Base-by-base conservation (phyloP, 53 echinoderm and acorn worm species). In the Astropecten irregularis region DNA sequence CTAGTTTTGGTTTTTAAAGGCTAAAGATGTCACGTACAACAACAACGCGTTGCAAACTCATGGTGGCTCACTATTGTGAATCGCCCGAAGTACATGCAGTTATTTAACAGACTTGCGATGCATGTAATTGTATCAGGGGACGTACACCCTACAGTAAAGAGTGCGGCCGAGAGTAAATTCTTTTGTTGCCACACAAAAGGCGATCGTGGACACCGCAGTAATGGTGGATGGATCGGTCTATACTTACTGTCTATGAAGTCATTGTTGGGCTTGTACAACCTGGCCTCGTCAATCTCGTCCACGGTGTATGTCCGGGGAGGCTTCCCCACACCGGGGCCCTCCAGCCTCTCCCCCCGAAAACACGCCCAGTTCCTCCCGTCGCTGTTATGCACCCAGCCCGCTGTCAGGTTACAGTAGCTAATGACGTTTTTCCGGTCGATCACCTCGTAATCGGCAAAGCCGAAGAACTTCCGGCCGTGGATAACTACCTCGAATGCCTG, bases 401-500 rank as follows among this genome's bases (percentile, higher is more conserved):
- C 67, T 16, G 83, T 73, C n/a, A 74, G 55, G 66, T 91, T 91
- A 47, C 91, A 91, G 31, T 82, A 82, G 47, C 85, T 90, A 53
- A 69, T 68, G 25, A 87, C 91, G 32, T 76, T 59, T 57, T 83
- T 87, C 84, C 54, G 66, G 3, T 38, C 58, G 69, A 87, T 68
- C 10, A 87, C 83, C 34, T 87, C 83, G 76, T 68, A 91, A 51
- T 87, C 87, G 36, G 73, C 73, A 46, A 83, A 91, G 22, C 91
- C 91, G 60, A 91, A 91, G 77, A 91, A 91, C 29, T 91, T 91
- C 26, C 57, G 39, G 31, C 87, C 83, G 50, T 87, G 87, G 39
- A 91, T 74, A 23, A 84, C 91, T 27, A 68, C 91, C 76, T 91
- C 91, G 69, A 83, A 87, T 31, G 83, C 91, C 48, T 91, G 91